Evolutionary conservation across 92 coral and sea anemone species (phyloP).

Genomic region (Epizoanthus scotinus): DNA sequence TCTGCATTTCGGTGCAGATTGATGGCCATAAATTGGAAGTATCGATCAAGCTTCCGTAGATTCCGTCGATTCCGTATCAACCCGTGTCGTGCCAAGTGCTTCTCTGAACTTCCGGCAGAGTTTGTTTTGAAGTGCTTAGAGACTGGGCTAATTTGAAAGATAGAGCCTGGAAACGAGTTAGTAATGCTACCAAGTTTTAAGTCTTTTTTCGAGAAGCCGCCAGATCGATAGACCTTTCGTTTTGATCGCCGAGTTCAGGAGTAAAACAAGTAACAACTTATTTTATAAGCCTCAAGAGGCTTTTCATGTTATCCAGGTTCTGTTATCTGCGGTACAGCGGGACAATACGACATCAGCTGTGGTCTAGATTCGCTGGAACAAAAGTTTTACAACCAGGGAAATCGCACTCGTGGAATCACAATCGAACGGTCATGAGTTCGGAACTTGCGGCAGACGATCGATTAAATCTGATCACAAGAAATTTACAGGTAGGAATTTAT

Average conservation of each 20-base stretch:
- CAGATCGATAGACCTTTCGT: neutral
- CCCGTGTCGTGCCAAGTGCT: too few relatives aligned
- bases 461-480: conserved; percentile 78
- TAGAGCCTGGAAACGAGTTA: neutral
- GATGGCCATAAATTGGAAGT: too few relatives aligned
- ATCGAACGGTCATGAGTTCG: conserved; percentile 1
- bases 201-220: neutral
- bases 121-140: too few relatives aligned
- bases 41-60: too few relatives aligned
- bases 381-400: neutral
- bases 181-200: neutral
- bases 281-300: conserved; percentile 32
- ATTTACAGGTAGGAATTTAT: conserved; percentile 72
- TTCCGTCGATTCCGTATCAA: too few relatives aligned
- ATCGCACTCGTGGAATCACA: conserved; percentile 17
- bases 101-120: too few relatives aligned
- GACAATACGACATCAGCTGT: neutral
- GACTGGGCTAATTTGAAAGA: neutral
- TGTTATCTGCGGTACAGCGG: conserved; percentile 19
- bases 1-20: too few relatives aligned
- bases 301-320: conserved; percentile 28
- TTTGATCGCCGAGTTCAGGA: neutral
- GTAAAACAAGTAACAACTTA: neutral
- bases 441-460: conserved; percentile 64
- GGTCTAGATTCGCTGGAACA: neutral